Evolutionary conservation across 2,888 invertebrate species (phyloP), one percentile per base, ranked within the genome.

Genomic region (Erannis defoliaria): DNA sequence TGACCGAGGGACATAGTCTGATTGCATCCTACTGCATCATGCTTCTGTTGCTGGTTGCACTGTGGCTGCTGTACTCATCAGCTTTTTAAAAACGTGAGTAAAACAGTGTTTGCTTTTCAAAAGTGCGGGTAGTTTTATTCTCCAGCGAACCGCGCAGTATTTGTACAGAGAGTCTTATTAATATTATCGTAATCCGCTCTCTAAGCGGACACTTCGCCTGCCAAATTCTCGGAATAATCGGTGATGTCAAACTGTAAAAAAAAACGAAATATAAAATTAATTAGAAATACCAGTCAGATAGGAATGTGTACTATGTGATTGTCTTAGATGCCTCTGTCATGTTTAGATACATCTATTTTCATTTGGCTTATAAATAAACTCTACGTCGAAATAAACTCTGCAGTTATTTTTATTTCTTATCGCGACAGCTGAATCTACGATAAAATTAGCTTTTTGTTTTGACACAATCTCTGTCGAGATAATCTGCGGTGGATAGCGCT

Each of bases 1-100:
- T 68, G 67, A 64, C 89, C 63, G 96, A 96, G 83, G 94, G 95
- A 60, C 90, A 91, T 53, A 96, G 94, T 78, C 89, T 96, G 69
- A 90, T 95, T 67, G 94, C 95, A 54, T 96, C 96, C 50, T 96
- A 96, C 81, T 86, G 94, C 77, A 95, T 96, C 74, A 88, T 96
- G 66, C 90, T 95, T 56, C 80, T 95, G 40, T 86, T 96, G 33
- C 86, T 96, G 45, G 85, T 95, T 42, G 92, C 95, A 4, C 85
- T 96, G 49, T 96, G 95, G 94, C 82, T 95, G 54, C 84, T 96
- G 31, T 96, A 96, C 74, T 94, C 95, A 2, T 94, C 95, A 3
- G 95, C 95, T 42, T 86, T 95, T 70, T 91, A 90, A 84, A 70
- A 62, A 60, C 46, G 86, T 86, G 68, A 86, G 84, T 82, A 69